Base-by-base conservation (phyloP, 2,113 vertebrate species). In the Nettapus auritus region DNA sequence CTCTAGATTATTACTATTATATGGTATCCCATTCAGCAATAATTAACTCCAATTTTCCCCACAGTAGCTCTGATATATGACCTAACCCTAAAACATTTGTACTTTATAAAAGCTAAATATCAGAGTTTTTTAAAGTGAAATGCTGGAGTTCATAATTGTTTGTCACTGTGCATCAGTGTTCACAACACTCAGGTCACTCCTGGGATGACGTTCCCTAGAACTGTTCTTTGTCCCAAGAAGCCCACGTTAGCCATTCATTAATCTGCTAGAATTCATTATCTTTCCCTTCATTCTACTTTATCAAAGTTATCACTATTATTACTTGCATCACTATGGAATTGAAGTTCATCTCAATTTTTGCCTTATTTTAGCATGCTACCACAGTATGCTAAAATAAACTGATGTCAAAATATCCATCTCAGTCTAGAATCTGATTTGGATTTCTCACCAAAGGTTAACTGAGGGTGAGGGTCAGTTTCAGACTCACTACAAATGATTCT, bases 1-100 rank as follows among this genome's bases (percentile, higher is more conserved):
- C 42, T 77, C 66, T 85, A 44, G 20, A 89, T 82, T 93, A 36
- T 14, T 73, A 62, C 50, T 70, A 86, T 81, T 74, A 78, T 90
- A 92, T 83, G 29, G 28, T 29, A 81, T 60, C 20, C 52, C 31
- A 81, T 93, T 94, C 55, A 67, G 23, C 52, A 34, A 36, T 60
- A 77, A 52, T 91, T 95, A 94, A 84, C 31, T 55, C 87, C 8
- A 62, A 67, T 94, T 92, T 96, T 95, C 88, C 57, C 86, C 29
- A 46, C 62, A 88, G 89, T 70, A 90, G 33, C 86, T 91, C 52
- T 69, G 13, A n/a, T 82, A 20, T 76, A 64, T 69, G 40, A 68
- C 67, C 86, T 68, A 67, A 87, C 82, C 86, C 50, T 93, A 90
- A 90, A 93, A 59, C 8, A 40, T 56, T 64, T 71, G 62, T 82